Percentiles rank a stretch among this genome's conserved stretches.
Evolutionary conservation across 2,797 vertebrate genomes (phyloP).

Genomic region (Australoheros facetus): DNA sequence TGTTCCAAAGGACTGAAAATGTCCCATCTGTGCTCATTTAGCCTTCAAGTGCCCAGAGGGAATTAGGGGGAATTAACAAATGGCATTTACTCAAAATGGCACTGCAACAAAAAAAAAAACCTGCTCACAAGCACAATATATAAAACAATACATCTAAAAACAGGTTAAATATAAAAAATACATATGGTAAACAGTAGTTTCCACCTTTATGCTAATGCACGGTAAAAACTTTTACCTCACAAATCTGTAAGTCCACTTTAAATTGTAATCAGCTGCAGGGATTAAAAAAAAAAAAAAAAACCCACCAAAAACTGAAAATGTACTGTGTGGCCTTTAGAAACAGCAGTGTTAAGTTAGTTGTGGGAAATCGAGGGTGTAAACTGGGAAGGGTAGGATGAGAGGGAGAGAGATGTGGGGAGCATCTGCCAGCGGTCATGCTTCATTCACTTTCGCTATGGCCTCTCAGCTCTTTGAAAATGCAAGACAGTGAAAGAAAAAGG

Average conservation of each 20-base stretch:
- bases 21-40: conserved; percentile 75
- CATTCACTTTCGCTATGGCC: conserved; percentile 77
- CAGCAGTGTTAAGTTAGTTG: conserved; percentile 54
- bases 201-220: background rate
- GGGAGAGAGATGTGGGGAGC: conserved; percentile 63
- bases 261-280: conserved; percentile 8
- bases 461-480: conserved; percentile 84
- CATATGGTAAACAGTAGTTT: background rate
- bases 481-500: conserved; percentile 75
- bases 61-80: conserved; percentile 67
- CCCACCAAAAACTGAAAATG: conserved; percentile 10
- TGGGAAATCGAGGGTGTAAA: conserved; percentile 69
- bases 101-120: conserved; percentile 19
- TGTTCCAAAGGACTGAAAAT: conserved; percentile 63
- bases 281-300: background rate
- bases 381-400: conserved; percentile 55
- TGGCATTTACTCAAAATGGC: conserved; percentile 58
- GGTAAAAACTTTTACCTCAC: conserved; percentile 32
- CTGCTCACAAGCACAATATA: background rate
- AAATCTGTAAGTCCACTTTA: conserved; percentile 23
- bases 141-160: background rate
- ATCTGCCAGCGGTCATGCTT: conserved; percentile 79
- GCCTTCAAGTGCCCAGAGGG: conserved; percentile 53
- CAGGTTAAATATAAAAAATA: background rate
- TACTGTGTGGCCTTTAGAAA: conserved; percentile 11